phyloP scores from a whole-genome alignment of 2,888 invertebrate species.

The Lasiommata megera region DNA sequence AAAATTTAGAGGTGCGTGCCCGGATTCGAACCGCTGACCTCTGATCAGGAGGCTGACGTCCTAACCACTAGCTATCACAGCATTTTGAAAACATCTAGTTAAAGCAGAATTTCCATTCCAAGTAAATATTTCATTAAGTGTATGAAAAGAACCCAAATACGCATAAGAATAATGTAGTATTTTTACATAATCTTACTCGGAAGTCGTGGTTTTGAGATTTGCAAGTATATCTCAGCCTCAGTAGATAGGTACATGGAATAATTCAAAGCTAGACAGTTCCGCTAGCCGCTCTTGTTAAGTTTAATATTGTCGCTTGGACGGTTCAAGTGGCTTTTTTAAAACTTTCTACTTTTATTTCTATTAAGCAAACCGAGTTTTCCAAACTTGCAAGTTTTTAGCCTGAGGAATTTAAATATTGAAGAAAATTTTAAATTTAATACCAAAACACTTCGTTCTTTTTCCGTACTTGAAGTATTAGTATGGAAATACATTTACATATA shows the following conservation, averaged over 20 bases:
- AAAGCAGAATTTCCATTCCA: too few species aligned
- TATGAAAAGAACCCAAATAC: too few species aligned
- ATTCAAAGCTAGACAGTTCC: neutral
- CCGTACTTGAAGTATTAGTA: neutral
- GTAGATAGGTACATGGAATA: neutral
- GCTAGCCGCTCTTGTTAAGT: conserved; percentile 6
- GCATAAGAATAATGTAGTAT: too few species aligned
- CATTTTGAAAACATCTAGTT: too few species aligned
- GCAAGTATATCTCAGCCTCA: too few species aligned
- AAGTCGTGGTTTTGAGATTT: too few species aligned
- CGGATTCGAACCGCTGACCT: too few species aligned
- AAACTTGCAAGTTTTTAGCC: conserved; percentile 6
- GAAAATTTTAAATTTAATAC: neutral
- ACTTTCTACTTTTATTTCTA: conserved; percentile 9
- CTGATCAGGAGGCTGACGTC: too few species aligned
- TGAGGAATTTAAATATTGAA: conserved; percentile 9
- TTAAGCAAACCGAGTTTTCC: conserved; percentile 6
- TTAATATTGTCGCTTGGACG: conserved; percentile 3
- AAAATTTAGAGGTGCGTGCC: too few species aligned
- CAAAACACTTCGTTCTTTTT: neutral
- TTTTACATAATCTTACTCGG: too few species aligned
- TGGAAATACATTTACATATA: neutral
- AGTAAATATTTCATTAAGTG: too few species aligned
- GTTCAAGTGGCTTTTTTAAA: conserved; percentile 9
- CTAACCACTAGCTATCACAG: too few species aligned